Evolutionary conservation across 2,888 invertebrate genomes (phyloP).

Genomic region (Drosophila lacicola): DNA sequence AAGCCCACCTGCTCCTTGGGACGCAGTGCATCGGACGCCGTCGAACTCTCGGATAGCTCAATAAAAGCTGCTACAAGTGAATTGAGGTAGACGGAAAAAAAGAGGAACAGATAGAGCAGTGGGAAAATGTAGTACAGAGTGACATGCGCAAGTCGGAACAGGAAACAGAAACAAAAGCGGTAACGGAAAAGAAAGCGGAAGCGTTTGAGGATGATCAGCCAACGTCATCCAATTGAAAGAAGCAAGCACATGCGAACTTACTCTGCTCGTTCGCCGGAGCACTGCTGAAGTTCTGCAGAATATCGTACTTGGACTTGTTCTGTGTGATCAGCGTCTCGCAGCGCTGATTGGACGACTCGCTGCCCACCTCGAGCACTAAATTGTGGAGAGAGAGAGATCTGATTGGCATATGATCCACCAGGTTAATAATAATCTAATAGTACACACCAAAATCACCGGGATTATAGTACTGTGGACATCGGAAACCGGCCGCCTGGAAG

Average conservation of each 20-base stretch:
- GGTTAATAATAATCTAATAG: background rate
- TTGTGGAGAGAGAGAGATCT: background rate
- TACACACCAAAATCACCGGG: slow-evolving; percentile 93
- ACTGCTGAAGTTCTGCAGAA: slow-evolving; percentile 16
- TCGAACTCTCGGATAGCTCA: slow-evolving; percentile 8
- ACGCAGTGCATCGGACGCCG: slow-evolving; percentile 32
- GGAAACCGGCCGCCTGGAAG: slow-evolving; percentile 88
- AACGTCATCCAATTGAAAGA: slow-evolving; percentile 4
- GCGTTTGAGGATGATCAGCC: slow-evolving; percentile 29
- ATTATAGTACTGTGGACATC: slow-evolving; percentile 95
- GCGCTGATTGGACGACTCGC: slow-evolving; percentile 67
- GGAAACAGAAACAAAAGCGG: slow-evolving; percentile 8
- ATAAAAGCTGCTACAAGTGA: slow-evolving; percentile 70
- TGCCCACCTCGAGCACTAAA: slow-evolving; percentile 87
- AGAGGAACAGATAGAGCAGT: slow-evolving; percentile 59
- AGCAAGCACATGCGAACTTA: slow-evolving; percentile 42
- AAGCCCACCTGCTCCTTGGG: slow-evolving; percentile 80
- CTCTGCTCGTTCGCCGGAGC: slow-evolving; percentile 58
- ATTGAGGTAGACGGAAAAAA: slow-evolving; percentile 39
- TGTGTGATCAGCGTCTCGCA: slow-evolving; percentile 86
- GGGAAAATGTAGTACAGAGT: slow-evolving; percentile 11
- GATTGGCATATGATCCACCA: background rate
- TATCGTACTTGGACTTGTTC: slow-evolving; percentile 61
- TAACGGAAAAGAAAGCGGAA: slow-evolving; percentile 5
- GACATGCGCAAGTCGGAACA: slow-evolving; percentile 7